These are phyloP conservation scores for Hozukius guyotensis DNA, from an alignment of 2,797 vertebrate species.

Conservation along the genomic window DNA sequence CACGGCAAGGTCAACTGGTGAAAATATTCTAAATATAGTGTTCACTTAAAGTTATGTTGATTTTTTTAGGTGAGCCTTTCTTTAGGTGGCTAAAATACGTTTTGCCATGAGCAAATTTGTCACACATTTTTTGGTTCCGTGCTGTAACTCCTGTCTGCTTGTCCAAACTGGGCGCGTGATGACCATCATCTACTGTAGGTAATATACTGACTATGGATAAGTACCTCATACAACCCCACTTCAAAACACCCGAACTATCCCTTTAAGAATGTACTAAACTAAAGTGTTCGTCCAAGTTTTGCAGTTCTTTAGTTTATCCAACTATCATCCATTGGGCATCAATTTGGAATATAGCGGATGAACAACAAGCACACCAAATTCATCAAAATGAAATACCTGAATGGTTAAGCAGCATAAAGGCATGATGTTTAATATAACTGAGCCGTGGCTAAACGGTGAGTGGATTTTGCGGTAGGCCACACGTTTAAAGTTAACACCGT, in stretches of 20 bases:
- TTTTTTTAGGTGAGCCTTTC: no score
- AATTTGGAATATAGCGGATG: background rate
- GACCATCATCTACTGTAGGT: no score
- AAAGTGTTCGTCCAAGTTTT: background rate
- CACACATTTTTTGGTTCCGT: background rate
- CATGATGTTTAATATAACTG: conserved; percentile 56
- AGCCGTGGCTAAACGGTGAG: conserved; percentile 56
- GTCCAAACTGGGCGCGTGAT: no score
- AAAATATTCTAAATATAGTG: no score
- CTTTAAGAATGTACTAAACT: no score
- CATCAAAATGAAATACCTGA: conserved; percentile 34
- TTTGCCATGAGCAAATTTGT: background rate
- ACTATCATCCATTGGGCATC: background rate
- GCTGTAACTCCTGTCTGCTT: no score
- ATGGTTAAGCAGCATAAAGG: conserved; percentile 47
- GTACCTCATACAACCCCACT: no score
- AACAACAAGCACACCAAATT: background rate
- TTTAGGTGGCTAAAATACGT: no score
- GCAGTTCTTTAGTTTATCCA: background rate
- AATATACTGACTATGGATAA: no score
- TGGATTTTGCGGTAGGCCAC: conserved; percentile 68
- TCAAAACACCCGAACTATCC: no score
- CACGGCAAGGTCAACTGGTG: no score
- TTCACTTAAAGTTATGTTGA: no score
- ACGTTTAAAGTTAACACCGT: conserved; percentile 70